Conservation (phyloP, 2,113 vertebrate genomes). For the Macaca mulatta region DNA sequence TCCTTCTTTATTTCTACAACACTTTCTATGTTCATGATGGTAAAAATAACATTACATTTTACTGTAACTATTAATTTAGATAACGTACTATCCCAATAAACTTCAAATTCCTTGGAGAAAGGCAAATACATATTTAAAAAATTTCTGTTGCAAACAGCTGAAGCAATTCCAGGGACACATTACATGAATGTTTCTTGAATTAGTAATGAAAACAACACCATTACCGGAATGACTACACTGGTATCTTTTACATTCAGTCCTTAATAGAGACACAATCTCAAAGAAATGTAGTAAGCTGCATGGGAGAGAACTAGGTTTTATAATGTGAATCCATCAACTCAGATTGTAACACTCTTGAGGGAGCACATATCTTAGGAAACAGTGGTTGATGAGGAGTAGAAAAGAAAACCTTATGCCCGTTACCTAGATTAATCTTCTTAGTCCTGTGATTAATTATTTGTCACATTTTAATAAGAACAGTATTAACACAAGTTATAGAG, state of each 20-base stretch:
- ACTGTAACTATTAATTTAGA: slow-evolving; percentile 5
- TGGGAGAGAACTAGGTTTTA: not conserved
- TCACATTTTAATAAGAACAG: not conserved
- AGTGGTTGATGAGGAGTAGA: not conserved
- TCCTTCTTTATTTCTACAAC: not conserved
- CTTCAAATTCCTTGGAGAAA: not conserved
- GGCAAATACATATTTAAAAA: not conserved
- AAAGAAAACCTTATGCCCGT: not conserved
- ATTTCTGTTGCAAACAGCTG: not conserved
- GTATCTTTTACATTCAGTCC: not conserved
- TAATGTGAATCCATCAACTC: not conserved
- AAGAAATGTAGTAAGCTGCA: not conserved
- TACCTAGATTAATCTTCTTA: not conserved
- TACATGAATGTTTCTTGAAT: not conserved
- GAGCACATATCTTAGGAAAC: not conserved
- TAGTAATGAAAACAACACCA: not conserved
- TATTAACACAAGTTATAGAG: not conserved
- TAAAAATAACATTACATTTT: not conserved
- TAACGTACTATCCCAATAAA: not conserved
- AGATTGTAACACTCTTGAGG: not conserved
- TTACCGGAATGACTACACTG: not conserved
- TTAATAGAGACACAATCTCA: not conserved
- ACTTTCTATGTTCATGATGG: not conserved
- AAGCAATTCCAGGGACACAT: not conserved
- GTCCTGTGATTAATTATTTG: not conserved